These are phyloP conservation scores for Drosophila anomelani DNA, from an alignment of 2,888 invertebrate genomes.

Conservation along the genomic window DNA sequence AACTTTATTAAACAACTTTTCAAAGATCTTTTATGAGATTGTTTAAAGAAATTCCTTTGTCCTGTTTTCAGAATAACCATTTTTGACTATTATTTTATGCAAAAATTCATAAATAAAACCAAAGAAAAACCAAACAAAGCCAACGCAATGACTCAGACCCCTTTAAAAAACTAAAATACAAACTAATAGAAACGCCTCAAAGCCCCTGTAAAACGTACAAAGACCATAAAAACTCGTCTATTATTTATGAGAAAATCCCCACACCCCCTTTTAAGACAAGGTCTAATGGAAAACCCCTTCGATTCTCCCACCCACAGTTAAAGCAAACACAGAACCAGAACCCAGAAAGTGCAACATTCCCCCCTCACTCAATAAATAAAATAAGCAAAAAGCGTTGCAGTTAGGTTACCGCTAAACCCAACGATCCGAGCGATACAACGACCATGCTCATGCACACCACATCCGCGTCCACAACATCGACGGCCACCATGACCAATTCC, in stretches of 20 bases:
- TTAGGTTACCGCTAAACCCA: conserved; percentile 30
- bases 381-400: conserved; percentile 38
- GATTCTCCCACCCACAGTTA: conserved; percentile 49
- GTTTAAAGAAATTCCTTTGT: background rate
- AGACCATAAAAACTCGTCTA: background rate
- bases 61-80: fast-evolving
- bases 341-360: conserved; percentile 33
- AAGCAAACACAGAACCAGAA: conserved; percentile 39
- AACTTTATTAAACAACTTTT: too few species aligned
- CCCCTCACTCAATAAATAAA: conserved; percentile 15
- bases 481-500: conserved; percentile 76
- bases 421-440: conserved; percentile 21
- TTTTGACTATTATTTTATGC: background rate
- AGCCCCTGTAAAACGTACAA: background rate
- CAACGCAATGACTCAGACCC: conserved; percentile 1
- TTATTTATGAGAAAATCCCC: background rate
- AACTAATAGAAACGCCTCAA: conserved; percentile 2
- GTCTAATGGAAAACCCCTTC: conserved; percentile 20
- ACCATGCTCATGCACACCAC: conserved; percentile 71
- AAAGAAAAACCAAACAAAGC: background rate
- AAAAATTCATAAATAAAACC: too few species aligned
- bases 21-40: too few species aligned
- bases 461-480: conserved; percentile 65
- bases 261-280: background rate
- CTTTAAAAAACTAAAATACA: background rate